Evolutionary conservation across 2,797 vertebrate species (phyloP).

Genomic region (Cottoperca gobio): DNA sequence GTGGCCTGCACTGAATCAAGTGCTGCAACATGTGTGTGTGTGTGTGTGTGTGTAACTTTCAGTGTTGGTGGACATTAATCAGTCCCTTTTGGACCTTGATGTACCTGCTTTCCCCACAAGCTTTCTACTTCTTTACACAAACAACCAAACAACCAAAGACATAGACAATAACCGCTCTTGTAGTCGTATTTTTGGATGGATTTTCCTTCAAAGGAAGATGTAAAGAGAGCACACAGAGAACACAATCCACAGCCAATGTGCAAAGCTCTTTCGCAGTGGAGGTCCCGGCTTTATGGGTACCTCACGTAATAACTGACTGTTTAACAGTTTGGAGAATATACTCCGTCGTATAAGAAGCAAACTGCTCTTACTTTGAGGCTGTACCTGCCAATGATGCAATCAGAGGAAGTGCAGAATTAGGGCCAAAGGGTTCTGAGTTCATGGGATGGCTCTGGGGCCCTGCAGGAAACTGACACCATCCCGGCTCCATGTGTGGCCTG

Average conservation of each 20-base stretch:
- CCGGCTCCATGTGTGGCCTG: slow-evolving; percentile 74
- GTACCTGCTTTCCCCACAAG: not conserved
- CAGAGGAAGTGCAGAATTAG: slow-evolving; percentile 52
- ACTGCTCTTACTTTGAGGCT: slow-evolving; percentile 19
- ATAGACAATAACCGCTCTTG: not conserved
- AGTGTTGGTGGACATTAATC: slow-evolving; percentile 45
- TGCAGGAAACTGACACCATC: slow-evolving; percentile 63
- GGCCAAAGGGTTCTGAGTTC: slow-evolving; percentile 61
- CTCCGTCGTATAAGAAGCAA: slow-evolving; percentile 30
- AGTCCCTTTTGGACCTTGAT: not conserved
- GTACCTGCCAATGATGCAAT: slow-evolving; percentile 69
- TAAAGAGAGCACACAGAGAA: slow-evolving; percentile 6
- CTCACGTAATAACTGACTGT: slow-evolving; percentile 35
- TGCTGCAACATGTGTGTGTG: slow-evolving; percentile 10
- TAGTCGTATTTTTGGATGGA: not conserved
- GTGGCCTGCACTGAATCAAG: slow-evolving; percentile 54
- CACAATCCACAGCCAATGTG: slow-evolving; percentile 1
- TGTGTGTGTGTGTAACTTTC: slow-evolving; percentile 15
- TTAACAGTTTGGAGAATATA: slow-evolving; percentile 42
- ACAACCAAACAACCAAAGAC: not conserved
- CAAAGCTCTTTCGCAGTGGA: slow-evolving; percentile 26
- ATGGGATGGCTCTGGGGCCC: slow-evolving; percentile 58
- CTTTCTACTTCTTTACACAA: not conserved
- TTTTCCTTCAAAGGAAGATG: not conserved
- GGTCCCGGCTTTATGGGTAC: slow-evolving; percentile 48